phyloP scores from a whole-genome alignment of 2,113 vertebrate genomes.

The Phaetusa simplex region DNA sequence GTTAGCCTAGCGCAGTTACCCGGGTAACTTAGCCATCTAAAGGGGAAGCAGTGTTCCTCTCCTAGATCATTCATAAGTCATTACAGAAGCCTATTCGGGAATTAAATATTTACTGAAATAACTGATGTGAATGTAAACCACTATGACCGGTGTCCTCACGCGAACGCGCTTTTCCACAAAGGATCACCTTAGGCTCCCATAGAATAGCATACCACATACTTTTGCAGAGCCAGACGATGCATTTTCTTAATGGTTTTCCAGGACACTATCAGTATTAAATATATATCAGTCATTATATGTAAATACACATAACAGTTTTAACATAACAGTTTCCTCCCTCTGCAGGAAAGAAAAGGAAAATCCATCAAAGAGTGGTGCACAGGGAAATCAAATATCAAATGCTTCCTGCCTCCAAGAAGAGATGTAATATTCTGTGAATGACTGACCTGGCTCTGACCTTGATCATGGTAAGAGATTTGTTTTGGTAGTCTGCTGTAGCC shows the following conservation, averaged over 20 bases:
- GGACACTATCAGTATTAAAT: conserved; percentile 6
- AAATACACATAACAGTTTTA: conserved; percentile 45
- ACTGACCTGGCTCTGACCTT: conserved; percentile 83
- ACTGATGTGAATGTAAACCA: not conserved
- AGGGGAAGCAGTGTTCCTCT: not conserved
- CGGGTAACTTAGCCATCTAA: not conserved
- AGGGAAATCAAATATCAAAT: conserved; percentile 71
- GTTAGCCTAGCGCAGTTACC: not conserved
- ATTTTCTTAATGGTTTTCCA: conserved; percentile 22
- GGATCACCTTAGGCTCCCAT: not conserved
- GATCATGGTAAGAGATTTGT: conserved; percentile 86
- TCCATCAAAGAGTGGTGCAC: conserved; percentile 67
- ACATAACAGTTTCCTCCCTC: conserved; percentile 39
- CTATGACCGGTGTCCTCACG: not conserved
- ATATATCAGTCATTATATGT: conserved; percentile 23
- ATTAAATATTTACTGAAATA: conserved; percentile 20
- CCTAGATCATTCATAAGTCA: not conserved
- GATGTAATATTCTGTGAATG: conserved; percentile 78
- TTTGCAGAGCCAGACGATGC: conserved; percentile 16
- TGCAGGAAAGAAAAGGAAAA: conserved; percentile 70
- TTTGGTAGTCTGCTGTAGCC: conserved; percentile 83
- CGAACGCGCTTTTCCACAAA: conserved; percentile 3
- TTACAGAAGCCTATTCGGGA: not conserved
- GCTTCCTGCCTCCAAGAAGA: conserved; percentile 69
- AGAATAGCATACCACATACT: not conserved